A percentile compares a stretch with the other conserved stretches of the same genome.
Evolutionary conservation across 2,888 invertebrate species (phyloP).

Genomic region (Drosophila pegasa): DNA sequence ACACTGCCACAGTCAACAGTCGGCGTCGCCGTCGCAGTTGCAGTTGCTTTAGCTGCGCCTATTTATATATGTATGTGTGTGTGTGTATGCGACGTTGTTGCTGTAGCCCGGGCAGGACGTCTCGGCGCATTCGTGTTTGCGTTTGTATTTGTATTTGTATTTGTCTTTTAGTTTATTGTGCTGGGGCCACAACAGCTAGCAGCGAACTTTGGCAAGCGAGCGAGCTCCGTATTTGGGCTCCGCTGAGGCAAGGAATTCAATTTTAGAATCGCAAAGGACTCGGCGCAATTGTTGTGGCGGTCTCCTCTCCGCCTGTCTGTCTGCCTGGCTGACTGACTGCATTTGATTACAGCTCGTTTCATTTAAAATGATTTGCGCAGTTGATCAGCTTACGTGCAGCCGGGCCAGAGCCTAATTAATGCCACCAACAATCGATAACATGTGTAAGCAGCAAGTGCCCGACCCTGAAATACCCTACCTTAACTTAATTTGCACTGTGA

Average conservation of each 20-base stretch:
- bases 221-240: conserved; percentile 75
- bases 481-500: not conserved
- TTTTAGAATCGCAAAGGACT: conserved; percentile 72
- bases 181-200: conserved; percentile 47
- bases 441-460: not conserved
- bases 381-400: conserved; percentile 45
- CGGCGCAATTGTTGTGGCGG: conserved; percentile 40
- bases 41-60: conserved; percentile 76
- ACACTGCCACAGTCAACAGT: conserved; percentile 79
- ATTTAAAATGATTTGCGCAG: conserved; percentile 54
- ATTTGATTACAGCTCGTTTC: conserved; percentile 63
- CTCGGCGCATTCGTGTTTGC: conserved; percentile 46
- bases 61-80: conserved; percentile 55
- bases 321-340: conserved; percentile 39
- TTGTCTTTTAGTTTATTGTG: conserved; percentile 81
- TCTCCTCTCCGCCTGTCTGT: conserved; percentile 20
- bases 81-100: conserved; percentile 6
- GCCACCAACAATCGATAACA: conserved; percentile 10
- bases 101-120: conserved; percentile 44
- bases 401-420: conserved; percentile 49
- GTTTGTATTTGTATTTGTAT: conserved; percentile 65
- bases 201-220: conserved; percentile 57
- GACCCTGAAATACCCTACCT: not conserved
- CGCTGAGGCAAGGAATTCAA: conserved; percentile 78
- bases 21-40: conserved; percentile 51